Evolutionary conservation across 1,140 invertebrate genomes (phyloP).

Genomic region (Meteorus sp.): DNA sequence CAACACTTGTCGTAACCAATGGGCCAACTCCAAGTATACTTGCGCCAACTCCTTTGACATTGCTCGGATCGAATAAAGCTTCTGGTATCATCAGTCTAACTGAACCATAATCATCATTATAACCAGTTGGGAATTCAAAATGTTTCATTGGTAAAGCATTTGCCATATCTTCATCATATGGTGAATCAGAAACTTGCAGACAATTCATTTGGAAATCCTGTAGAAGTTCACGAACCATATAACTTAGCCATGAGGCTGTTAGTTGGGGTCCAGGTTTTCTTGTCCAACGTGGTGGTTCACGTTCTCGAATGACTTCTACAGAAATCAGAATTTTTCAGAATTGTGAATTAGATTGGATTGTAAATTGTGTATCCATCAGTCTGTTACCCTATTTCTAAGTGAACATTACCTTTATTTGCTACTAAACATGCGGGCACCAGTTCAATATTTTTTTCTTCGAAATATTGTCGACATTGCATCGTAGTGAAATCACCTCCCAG

Average conservation of each 20-base stretch:
- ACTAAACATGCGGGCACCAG: constrained; percentile 85
- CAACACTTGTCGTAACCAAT: constrained; percentile 82
- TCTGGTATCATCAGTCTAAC: constrained; percentile 89
- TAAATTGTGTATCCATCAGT: too few species aligned
- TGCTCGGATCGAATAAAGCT: constrained; percentile 82
- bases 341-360: too few species aligned
- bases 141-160: constrained; percentile 82
- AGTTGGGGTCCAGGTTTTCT: constrained; percentile 80
- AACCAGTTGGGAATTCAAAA: constrained; percentile 94
- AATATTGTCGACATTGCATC: constrained; percentile 79
- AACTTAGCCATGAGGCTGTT: constrained; percentile 84
- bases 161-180: constrained; percentile 80
- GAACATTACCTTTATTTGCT: constrained; percentile 65
- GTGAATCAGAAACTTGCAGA: constrained; percentile 81
- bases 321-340: constrained; percentile 10
- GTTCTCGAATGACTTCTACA: constrained; percentile 78
- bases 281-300: constrained; percentile 80
- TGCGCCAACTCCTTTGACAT: constrained; percentile 56
- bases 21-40: constrained; percentile 72
- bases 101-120: constrained; percentile 87
- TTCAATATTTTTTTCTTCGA: constrained; percentile 80
- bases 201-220: constrained; percentile 84
- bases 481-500: constrained; percentile 91
- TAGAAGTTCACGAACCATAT: constrained; percentile 80
- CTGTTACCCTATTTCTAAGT: too few species aligned